Base-by-base conservation (phyloP, 92 coral and sea anemone genomes). In the Zoanthus solanderi region DNA sequence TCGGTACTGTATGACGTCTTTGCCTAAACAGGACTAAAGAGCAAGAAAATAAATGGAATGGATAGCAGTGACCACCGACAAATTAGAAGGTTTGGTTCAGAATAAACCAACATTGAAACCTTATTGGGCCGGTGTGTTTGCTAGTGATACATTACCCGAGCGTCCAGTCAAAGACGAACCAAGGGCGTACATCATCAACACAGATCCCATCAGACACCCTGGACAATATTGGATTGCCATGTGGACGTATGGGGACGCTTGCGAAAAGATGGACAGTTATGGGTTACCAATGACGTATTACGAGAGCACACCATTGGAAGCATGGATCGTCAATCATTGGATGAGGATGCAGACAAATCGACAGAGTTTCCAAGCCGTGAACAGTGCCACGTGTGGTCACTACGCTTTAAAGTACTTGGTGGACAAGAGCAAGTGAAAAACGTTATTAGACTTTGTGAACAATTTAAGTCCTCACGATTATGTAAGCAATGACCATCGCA, bases 251-350 rank as follows among this genome's bases (percentile, higher is more conserved):
- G 4, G 34, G 44, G 16, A 17, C 7, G 74, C 6, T 23, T 87
- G 90, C 42, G 81, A 78, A 29, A 52, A 78, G 34, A 71, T 87
- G 86, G 86, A 87, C 71, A 87, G 90, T 87, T 87, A 68, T 28
- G 79, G 58, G 0, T 15, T 78, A 42, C 86, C 86, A 7, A 7
- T 87, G 29, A 54, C 28, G 13, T 9, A 15, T 1, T 87, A 87
- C 56, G 47, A 53, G n/a, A 28, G 44, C 2, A 54, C 13, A 8
- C 63, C 72, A 9, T 29, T 78, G 63, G 23, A 29, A 17, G n/a
- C 13, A 68, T 78, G 58, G 85, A 42, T 78, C 6, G 32, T 14
- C 31, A 6, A 57, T 0, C 42, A 34, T 2, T 34, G 28, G 78
- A 42, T 15, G 18, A 44, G 15, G 32, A 15, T 75, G 44, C 75